Evolutionary conservation across 2,888 invertebrate species (phyloP).

Genomic region (Cephus sareptanus): DNA sequence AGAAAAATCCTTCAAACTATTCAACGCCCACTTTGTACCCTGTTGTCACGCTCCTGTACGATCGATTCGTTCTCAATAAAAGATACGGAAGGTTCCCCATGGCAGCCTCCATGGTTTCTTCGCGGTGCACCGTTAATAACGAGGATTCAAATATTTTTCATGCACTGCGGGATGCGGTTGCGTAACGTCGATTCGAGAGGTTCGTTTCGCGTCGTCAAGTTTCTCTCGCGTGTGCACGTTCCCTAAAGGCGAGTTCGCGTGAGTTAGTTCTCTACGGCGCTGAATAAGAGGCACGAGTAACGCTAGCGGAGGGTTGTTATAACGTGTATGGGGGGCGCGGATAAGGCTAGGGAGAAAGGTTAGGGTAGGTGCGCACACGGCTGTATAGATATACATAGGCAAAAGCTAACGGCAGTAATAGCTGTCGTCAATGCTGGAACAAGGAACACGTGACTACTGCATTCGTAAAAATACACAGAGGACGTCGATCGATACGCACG

Average conservation of each 20-base stretch:
- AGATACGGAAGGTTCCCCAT: background rate
- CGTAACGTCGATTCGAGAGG: background rate
- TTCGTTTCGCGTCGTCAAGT: background rate
- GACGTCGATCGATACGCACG: too few species aligned
- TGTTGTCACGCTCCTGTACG: background rate
- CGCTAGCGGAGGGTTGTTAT: constrained; percentile 16
- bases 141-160: background rate
- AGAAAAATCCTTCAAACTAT: background rate
- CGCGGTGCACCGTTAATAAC: background rate
- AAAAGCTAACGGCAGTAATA: too few species aligned
- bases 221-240: constrained; percentile 10
- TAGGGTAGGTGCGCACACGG: too few species aligned
- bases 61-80: background rate
- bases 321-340: constrained; percentile 20
- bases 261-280: constrained; percentile 5
- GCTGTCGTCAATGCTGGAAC: background rate
- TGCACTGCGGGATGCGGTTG: background rate
- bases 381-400: too few species aligned
- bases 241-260: constrained; percentile 14
- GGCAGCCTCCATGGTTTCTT: background rate
- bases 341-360: constrained; percentile 11
- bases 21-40: background rate
- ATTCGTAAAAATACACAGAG: background rate
- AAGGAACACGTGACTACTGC: background rate
- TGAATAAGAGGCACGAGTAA: constrained; percentile 2